phyloP scores from a whole-genome alignment of 2,797 vertebrate genomes.

The Gallinago nigripennis region DNA sequence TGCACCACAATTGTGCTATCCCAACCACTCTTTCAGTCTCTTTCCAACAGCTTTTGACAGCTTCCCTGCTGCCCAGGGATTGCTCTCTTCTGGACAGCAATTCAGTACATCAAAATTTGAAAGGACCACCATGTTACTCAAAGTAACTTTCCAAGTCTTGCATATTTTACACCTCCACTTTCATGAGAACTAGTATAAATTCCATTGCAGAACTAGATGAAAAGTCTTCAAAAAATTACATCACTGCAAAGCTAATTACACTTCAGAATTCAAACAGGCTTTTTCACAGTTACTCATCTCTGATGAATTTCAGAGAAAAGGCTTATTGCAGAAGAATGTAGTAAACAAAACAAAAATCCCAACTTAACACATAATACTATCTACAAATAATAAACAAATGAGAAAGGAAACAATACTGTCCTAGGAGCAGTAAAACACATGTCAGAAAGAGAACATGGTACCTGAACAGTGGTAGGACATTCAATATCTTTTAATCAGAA shows the following conservation, averaged over 20 bases:
- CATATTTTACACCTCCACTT: neutral
- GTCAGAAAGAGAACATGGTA: neutral
- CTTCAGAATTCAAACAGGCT: neutral
- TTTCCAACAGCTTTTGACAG: neutral
- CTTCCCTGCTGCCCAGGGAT: neutral
- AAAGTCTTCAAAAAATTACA: neutral
- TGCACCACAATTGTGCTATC: neutral
- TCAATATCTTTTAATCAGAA: neutral
- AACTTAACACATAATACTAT: neutral
- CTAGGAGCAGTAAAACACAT: neutral
- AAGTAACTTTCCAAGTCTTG: neutral
- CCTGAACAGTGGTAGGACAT: neutral
- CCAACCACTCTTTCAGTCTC: neutral
- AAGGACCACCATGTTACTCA: rapidly evolving
- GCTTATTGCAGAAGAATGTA: neutral
- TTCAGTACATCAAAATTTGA: neutral
- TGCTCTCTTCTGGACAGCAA: neutral
- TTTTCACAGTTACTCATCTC: conserved; percentile 34
- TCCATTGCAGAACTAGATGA: neutral
- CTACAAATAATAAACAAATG: neutral
- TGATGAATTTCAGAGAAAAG: neutral
- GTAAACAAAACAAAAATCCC: conserved; percentile 22
- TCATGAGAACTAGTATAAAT: neutral
- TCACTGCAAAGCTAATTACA: neutral
- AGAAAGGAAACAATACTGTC: neutral